A percentile compares a stretch with the other conserved stretches of the same genome.
Evolutionary conservation across 2,797 vertebrate genomes (phyloP).

Genomic region (Apodemus agrarius): DNA sequence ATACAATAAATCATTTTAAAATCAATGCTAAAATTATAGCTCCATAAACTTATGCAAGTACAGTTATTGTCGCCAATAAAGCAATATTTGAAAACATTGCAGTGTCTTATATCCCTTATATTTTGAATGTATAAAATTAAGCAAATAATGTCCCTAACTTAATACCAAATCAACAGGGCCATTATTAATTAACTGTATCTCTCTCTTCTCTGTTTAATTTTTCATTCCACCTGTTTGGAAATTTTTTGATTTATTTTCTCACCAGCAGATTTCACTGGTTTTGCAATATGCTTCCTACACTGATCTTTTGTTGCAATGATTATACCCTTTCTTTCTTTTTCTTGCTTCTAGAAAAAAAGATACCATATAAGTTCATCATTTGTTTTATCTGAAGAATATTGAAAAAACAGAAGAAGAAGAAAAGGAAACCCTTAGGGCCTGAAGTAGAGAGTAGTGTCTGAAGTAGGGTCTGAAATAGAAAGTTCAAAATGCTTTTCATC

Average conservation of each 20-base stretch:
- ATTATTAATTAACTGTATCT: neutral
- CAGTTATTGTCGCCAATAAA: neutral
- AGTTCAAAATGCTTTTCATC: neutral
- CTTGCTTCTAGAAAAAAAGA: slow-evolving; percentile 47
- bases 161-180: neutral
- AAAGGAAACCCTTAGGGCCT: neutral
- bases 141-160: neutral
- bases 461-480: slow-evolving; percentile 10
- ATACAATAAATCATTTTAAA: slow-evolving; percentile 30
- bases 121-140: slow-evolving; percentile 11
- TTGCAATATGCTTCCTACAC: slow-evolving; percentile 15
- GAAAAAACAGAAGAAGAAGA: neutral
- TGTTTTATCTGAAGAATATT: slow-evolving; percentile 49
- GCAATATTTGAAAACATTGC: slow-evolving; percentile 6
- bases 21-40: slow-evolving; percentile 9
- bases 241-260: neutral
- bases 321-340: neutral
- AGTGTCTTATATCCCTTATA: neutral
- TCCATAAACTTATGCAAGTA: slow-evolving; percentile 1
- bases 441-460: neutral
- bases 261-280: neutral
- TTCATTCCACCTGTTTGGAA: neutral
- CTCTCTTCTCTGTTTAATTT: neutral
- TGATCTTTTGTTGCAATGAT: neutral
- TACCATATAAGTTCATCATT: neutral